phyloP scores from a whole-genome alignment of 2,113 vertebrate species.

The Plestiodon gilberti region DNA sequence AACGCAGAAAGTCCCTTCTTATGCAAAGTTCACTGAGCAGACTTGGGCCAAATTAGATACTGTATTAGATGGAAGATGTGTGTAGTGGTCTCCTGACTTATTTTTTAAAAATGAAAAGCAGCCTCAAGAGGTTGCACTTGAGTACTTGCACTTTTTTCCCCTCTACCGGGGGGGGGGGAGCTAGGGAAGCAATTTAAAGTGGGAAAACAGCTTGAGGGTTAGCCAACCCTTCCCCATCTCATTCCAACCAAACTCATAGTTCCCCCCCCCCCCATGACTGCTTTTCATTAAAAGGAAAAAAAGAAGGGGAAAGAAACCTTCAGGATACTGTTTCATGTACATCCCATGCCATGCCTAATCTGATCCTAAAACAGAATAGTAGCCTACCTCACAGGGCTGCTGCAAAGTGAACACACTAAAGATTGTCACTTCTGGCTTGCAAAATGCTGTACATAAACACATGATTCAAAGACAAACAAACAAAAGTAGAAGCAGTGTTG shows the following conservation, averaged over 20 bases:
- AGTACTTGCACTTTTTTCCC: not conserved
- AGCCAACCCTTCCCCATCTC: not conserved
- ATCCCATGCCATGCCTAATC: no score
- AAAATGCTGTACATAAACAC: not conserved
- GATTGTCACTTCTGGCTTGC: not conserved
- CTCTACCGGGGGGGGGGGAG: not conserved
- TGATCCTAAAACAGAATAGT: not conserved
- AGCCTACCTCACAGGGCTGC: not conserved
- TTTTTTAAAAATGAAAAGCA: not conserved
- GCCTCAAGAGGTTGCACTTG: not conserved
- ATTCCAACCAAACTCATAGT: not conserved
- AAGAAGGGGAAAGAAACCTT: no score
- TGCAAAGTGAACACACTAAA: not conserved
- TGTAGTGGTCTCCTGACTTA: not conserved
- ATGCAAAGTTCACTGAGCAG: not conserved
- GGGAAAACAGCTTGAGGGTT: not conserved
- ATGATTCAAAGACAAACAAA: not conserved
- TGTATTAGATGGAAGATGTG: not conserved
- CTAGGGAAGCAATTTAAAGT: not conserved
- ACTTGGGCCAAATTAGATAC: not conserved
- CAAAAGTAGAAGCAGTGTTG: not conserved
- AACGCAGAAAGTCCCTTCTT: not conserved
- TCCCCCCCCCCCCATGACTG: not conserved
- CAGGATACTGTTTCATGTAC: not conserved
- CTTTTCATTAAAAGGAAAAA: not conserved